Evolutionary conservation across 2,113 vertebrate species (phyloP).

Genomic region (Ancistrus triradiatus): DNA sequence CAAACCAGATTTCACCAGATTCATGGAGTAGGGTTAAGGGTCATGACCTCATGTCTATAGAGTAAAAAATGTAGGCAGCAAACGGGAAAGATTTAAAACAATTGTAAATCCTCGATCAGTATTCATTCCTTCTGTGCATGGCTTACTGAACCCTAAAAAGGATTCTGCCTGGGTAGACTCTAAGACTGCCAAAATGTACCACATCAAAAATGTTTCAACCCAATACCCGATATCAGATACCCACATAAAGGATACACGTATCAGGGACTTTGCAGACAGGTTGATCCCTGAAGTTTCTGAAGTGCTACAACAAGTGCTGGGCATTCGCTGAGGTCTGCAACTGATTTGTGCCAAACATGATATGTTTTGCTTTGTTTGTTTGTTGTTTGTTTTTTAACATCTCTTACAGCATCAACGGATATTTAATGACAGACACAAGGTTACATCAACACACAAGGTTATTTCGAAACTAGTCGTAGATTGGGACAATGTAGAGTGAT

Average conservation of each 20-base stretch:
- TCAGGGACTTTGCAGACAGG: slow-evolving; percentile 29
- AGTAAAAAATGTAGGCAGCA: neutral
- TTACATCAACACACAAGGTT: too few species aligned
- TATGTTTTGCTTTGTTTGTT: too few species aligned
- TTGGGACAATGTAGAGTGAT: too few species aligned
- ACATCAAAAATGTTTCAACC: slow-evolving; percentile 24
- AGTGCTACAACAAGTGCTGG: slow-evolving; percentile 31
- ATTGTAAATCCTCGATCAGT: slow-evolving; percentile 55
- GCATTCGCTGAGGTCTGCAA: neutral
- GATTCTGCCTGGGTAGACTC: slow-evolving; percentile 27
- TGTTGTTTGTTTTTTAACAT: too few species aligned
- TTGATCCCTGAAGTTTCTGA: slow-evolving; percentile 31
- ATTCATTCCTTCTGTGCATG: slow-evolving; percentile 43
- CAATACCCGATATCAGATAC: fast-evolving
- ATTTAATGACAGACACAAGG: too few species aligned
- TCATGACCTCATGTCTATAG: slow-evolving; percentile 61
- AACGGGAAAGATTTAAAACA: slow-evolving; percentile 32
- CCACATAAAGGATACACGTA: slow-evolving; percentile 32
- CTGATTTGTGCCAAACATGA: too few species aligned
- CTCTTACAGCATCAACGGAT: too few species aligned
- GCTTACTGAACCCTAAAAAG: neutral
- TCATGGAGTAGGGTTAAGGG: slow-evolving; percentile 57
- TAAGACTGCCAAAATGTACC: slow-evolving; percentile 46
- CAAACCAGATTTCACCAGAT: neutral
- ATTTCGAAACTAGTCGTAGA: too few species aligned